A percentile compares a stretch with the other conserved stretches of the same genome.
These are phyloP conservation scores for Palythoa grandis DNA, from an alignment of 92 coral and sea anemone species.

Conservation along the genomic window DNA sequence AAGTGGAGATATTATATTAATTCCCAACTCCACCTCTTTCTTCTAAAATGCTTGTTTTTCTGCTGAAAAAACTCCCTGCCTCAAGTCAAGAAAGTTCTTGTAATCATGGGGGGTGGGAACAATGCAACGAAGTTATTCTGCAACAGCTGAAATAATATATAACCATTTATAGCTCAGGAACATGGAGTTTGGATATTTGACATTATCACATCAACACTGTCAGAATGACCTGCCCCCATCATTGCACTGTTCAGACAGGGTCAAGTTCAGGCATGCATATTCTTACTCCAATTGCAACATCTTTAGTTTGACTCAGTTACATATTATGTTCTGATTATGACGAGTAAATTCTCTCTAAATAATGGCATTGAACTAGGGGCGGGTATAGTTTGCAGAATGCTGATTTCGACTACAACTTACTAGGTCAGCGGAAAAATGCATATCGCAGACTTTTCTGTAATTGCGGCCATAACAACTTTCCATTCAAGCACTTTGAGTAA, in stretches of 20 bases:
- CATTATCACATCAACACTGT: constrained; percentile 9
- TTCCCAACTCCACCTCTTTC: constrained; percentile 16
- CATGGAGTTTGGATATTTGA: constrained; percentile 7
- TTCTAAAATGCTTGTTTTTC: constrained; percentile 2
- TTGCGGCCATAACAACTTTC: too few species aligned
- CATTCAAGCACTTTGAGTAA: too few species aligned
- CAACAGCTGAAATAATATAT: constrained; percentile 6
- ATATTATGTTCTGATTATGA: constrained; percentile 4
- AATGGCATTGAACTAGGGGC: background rate
- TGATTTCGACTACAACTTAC: too few species aligned
- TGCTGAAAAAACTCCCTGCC: background rate
- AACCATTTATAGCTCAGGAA: background rate
- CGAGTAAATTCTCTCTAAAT: too few species aligned
- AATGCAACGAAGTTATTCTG: constrained; percentile 1
- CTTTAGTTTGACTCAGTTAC: constrained; percentile 25
- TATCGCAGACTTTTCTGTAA: too few species aligned
- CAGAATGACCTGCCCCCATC: background rate
- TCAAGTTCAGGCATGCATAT: constrained; percentile 10
- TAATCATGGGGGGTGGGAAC: constrained; percentile 12
- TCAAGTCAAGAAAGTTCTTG: constrained; percentile 1
- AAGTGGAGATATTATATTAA: background rate
- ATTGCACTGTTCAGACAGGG: constrained; percentile 2
- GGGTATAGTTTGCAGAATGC: background rate
- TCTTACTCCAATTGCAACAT: constrained; percentile 18
- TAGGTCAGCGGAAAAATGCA: too few species aligned